Evolutionary conservation across 2,113 vertebrate species (phyloP), one percentile per base, ranked within the genome.

Genomic region (Neogobius melanostomus): DNA sequence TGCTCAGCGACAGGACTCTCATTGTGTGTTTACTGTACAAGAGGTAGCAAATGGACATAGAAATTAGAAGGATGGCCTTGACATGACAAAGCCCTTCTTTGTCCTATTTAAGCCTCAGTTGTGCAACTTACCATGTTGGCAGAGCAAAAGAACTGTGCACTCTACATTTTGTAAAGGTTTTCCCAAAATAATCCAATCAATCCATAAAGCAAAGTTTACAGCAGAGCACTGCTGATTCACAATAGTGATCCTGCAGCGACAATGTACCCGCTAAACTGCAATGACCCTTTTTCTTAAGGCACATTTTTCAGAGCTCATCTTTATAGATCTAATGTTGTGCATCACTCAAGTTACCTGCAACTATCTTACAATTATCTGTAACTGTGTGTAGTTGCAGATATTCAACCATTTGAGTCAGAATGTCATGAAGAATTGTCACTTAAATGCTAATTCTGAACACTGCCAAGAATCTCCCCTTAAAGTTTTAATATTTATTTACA

Each of bases 11-110:
- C 88, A 79, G 89, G 84, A 90, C 81, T 87, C 72, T 88, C 69
- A 87, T 88, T 75, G 66, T 89, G 87, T 85, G 83, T 82, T 87
- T 84, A 87, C 83, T 90, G 87, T 90, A 86, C 83, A 83, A 85
- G 82, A 83, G 87, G 83, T 91, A 87, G 85, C 79, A 87, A 86
- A 84, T 83, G 74, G 82, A 84, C 82, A 79, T 75, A 75, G 68
- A 77, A 81, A 88, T 86, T 87, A 82, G 84, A 84, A 89, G 83
- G 82, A 88, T 78, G 85, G 81, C 80, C 68, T 77, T 48, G 59
- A 81, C 63, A 76, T 83, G 43, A 17, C 42, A 46, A 17, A 10
- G 46, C 50, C 66, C 57, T 77, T 82, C 66, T 77, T 83, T 46
- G 47, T 74, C 60, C 63, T 56, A 47, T 21, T 53, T 0, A 12